A percentile compares a stretch with the other conserved stretches of the same genome.
phyloP scores from a whole-genome alignment of 1,140 invertebrate species.

The Drosophila lacteicornis region DNA sequence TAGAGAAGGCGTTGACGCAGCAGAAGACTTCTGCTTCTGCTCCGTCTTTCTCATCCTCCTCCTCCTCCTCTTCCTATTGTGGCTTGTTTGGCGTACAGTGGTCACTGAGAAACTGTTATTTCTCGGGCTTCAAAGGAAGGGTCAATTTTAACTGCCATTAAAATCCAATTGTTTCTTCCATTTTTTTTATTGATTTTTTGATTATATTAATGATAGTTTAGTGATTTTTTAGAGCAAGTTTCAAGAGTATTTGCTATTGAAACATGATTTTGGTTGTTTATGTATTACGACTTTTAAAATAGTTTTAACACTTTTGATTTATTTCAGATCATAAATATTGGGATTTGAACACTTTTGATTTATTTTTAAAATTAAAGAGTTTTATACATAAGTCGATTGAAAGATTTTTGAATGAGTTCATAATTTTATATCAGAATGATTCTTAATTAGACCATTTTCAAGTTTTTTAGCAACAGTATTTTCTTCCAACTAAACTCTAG shows the following conservation, averaged over 20 bases:
- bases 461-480: no score
- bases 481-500: neutral
- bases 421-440: no score
- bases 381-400: no score
- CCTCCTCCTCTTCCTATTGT: neutral
- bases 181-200: neutral
- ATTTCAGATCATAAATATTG: neutral
- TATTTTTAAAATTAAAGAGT: neutral
- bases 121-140: neutral
- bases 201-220: no score
- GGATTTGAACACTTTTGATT: no score
- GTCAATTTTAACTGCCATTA: neutral
- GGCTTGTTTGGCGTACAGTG: neutral
- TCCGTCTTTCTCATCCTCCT: slow-evolving; percentile 6
- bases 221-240: no score
- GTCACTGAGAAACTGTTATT: neutral
- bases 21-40: slow-evolving; percentile 24
- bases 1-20: slow-evolving; percentile 15
- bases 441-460: no score
- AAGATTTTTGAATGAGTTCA: no score
- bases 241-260: no score
- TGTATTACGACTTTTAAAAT: no score
- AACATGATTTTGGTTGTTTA: no score
- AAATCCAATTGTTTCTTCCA: neutral
- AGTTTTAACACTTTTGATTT: no score